A percentile compares a stretch with the other conserved stretches of the same genome.
phyloP scores from a whole-genome alignment of 2,113 vertebrate genomes.

The Paracanthobrama guichenoti region DNA sequence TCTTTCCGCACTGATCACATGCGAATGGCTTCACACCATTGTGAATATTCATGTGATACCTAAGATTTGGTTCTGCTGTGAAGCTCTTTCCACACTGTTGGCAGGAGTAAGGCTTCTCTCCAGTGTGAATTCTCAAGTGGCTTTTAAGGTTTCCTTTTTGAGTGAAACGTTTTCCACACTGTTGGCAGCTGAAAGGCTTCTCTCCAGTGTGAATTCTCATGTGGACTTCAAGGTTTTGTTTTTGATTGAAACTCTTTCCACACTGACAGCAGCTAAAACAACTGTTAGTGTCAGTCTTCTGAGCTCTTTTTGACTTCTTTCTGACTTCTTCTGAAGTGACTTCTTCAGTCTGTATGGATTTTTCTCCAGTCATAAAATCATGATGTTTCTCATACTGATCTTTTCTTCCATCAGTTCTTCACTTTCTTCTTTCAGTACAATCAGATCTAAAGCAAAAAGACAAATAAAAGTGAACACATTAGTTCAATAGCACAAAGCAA shows the following conservation, averaged over 20 bases:
- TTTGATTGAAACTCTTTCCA: constrained; percentile 21
- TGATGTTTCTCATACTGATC: not conserved
- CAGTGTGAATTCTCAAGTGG: constrained; percentile 2
- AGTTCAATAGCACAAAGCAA: not conserved
- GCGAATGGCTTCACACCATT: constrained; percentile 1
- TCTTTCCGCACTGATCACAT: constrained; percentile 14
- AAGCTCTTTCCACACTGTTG: constrained; percentile 4
- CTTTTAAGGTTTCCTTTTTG: constrained; percentile 17
- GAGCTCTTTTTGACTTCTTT: not conserved
- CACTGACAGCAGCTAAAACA: not conserved
- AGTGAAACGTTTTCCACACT: constrained; percentile 16
- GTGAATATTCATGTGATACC: constrained; percentile 17
- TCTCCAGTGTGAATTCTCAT: constrained; percentile 6
- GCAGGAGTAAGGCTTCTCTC: constrained; percentile 3
- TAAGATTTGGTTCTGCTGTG: constrained; percentile 14
- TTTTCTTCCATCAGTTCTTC: not conserved
- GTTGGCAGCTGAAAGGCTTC: constrained; percentile 4
- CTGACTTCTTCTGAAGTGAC: too few species aligned
- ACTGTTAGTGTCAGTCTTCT: not conserved
- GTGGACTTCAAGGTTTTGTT: constrained; percentile 21
- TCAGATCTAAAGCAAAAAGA: not conserved
- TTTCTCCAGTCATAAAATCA: not conserved
- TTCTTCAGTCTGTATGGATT: not conserved
- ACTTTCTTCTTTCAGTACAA: not conserved
- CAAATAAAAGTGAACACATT: not conserved